Evolutionary conservation across 2,113 vertebrate genomes (phyloP).

Genomic region (Barbus barbus): DNA sequence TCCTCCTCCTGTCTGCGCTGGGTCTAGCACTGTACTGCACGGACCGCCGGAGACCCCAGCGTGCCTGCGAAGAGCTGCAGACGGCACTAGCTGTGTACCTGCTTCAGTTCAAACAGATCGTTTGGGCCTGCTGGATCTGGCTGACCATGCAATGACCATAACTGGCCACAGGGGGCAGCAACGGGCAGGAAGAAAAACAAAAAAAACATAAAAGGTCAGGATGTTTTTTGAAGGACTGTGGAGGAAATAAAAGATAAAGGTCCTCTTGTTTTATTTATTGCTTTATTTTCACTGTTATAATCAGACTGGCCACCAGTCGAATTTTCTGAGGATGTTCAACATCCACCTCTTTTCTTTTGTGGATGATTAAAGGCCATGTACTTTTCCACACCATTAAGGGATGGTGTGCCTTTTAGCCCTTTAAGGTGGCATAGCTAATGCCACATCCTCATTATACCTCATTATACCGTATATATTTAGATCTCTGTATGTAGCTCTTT

Average conservation of each 20-base stretch:
- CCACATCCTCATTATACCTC: constrained; percentile 22
- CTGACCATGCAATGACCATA: constrained; percentile 79
- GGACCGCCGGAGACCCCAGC: constrained; percentile 69
- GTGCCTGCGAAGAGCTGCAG: constrained; percentile 81
- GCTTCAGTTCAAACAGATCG: constrained; percentile 78
- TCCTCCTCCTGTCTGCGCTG: constrained; percentile 79
- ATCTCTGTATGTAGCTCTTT: constrained; percentile 6
- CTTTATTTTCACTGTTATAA: constrained; percentile 1
- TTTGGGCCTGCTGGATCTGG: constrained; percentile 85
- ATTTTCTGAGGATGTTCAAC: constrained; percentile 27
- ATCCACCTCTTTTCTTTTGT: constrained; percentile 39
- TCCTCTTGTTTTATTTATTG: neutral
- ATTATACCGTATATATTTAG: neutral
- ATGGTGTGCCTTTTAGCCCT: constrained; percentile 36
- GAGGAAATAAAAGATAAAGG: neutral
- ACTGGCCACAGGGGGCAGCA: constrained; percentile 55
- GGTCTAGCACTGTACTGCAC: constrained; percentile 81
- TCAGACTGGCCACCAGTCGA: constrained; percentile 51
- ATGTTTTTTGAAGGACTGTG: neutral
- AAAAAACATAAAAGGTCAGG: neutral
- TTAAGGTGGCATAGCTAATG: constrained; percentile 42
- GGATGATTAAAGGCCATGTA: constrained; percentile 41
- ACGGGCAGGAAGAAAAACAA: neutral
- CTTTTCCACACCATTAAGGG: constrained; percentile 63
- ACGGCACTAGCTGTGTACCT: constrained; percentile 77